A percentile compares a stretch with the other conserved stretches of the same genome.
These are phyloP conservation scores for Ptychadena robeensis DNA, from an alignment of 2,797 vertebrate genomes.

Conservation along the genomic window DNA sequence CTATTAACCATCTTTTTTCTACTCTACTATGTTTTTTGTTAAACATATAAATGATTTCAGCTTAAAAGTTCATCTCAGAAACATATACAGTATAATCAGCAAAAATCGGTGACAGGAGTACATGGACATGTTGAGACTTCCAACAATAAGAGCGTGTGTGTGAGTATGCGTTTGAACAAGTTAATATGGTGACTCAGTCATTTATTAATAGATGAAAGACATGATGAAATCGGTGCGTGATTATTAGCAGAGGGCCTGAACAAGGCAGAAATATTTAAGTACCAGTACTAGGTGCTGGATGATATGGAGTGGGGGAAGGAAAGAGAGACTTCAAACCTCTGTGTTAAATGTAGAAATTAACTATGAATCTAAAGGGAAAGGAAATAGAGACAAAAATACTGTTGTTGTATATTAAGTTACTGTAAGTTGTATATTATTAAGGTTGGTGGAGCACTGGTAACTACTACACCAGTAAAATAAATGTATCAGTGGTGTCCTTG, in stretches of 20 bases:
- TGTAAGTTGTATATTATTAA: no score
- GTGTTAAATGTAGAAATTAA: slow-evolving; percentile 14
- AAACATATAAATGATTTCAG: neutral
- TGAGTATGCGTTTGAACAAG: slow-evolving; percentile 40
- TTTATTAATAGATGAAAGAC: slow-evolving; percentile 52
- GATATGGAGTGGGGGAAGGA: neutral
- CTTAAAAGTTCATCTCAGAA: neutral
- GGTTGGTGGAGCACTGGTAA: no score
- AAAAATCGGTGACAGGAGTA: neutral
- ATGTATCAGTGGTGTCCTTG: no score
- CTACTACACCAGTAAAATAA: no score
- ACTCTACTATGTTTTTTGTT: neutral
- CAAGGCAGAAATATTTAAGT: slow-evolving; percentile 5
- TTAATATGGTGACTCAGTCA: slow-evolving; percentile 54
- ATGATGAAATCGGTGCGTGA: slow-evolving; percentile 51
- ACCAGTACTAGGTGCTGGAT: neutral
- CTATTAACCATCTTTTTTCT: neutral
- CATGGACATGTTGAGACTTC: slow-evolving; percentile 15
- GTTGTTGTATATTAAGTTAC: no score
- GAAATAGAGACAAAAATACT: no score
- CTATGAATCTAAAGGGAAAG: neutral
- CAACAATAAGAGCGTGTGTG: slow-evolving; percentile 37
- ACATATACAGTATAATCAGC: neutral
- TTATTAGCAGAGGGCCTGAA: slow-evolving; percentile 24
- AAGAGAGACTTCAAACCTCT: neutral